Conservation (phyloP, 1,140 invertebrate genomes). For the Leucophenga varia region DNA sequence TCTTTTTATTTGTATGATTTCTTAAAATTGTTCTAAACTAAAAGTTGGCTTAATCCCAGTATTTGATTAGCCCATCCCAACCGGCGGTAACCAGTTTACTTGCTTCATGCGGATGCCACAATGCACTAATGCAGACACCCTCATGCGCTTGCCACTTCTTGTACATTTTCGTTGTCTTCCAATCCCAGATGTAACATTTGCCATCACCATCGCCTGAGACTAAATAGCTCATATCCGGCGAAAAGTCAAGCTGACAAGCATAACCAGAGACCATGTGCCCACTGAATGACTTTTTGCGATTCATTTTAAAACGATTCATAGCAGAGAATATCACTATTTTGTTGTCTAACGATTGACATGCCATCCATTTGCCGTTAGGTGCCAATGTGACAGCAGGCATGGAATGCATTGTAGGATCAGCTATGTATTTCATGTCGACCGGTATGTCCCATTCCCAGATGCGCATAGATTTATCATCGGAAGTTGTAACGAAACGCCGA, state of each 20-base stretch:
- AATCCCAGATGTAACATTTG: conserved; percentile 98
- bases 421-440: conserved; percentile 99
- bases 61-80: conserved; percentile 98
- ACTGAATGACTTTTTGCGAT: conserved; percentile 95
- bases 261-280: conserved; percentile 99
- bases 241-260: conserved; percentile 96
- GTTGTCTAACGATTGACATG: conserved; percentile 99
- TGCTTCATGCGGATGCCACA: conserved; percentile 99
- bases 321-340: conserved; percentile 98
- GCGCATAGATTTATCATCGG: conserved; percentile 97
- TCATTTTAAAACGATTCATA: conserved; percentile 95
- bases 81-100: conserved; percentile 95
- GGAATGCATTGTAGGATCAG: conserved; percentile 99
- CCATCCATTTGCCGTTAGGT: conserved; percentile 98
- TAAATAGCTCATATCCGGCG: conserved; percentile 98
- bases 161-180: conserved; percentile 97
- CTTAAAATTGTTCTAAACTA: background rate
- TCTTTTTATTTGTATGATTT: no score
- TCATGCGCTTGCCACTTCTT: conserved; percentile 99
- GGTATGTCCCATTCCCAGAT: conserved; percentile 99
- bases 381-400: conserved; percentile 95
- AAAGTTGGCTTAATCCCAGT: conserved; percentile 99
- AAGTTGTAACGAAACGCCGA: conserved; percentile 95
- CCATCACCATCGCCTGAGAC: conserved; percentile 99
- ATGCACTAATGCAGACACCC: conserved; percentile 87